Conservation (phyloP, 2,113 vertebrate species). For the Tonatia bakeri region DNA sequence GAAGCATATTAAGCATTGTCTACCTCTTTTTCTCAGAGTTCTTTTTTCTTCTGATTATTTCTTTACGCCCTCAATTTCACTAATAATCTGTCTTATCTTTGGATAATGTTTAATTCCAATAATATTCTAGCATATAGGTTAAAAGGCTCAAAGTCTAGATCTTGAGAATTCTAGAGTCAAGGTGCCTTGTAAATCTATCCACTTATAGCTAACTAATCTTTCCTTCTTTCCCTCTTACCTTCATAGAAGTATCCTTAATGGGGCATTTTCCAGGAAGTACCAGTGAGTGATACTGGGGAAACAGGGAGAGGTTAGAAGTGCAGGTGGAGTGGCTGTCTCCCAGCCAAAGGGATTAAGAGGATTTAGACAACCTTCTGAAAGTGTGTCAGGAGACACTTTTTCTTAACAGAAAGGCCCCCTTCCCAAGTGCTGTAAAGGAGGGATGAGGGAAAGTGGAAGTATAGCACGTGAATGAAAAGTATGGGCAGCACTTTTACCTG, state of each 20-base stretch:
- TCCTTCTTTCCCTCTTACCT: neutral
- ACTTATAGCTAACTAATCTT: neutral
- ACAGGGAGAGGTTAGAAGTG: neutral
- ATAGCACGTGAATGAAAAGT: neutral
- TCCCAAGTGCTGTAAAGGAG: neutral
- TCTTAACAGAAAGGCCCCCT: neutral
- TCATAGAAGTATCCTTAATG: neutral
- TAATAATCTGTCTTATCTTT: neutral
- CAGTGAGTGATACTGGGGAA: neutral
- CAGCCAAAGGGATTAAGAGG: neutral
- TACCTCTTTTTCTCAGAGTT: neutral
- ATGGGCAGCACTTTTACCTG: neutral
- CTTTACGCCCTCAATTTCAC: neutral
- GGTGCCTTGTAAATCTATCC: neutral
- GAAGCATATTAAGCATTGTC: neutral
- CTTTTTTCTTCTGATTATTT: neutral
- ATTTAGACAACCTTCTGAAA: conserved; percentile 12
- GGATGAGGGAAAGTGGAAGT: neutral
- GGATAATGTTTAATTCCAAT: conserved; percentile 1
- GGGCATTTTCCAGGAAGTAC: neutral
- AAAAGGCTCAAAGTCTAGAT: conserved; percentile 1
- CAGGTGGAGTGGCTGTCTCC: neutral
- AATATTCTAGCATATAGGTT: neutral
- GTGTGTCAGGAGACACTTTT: neutral
- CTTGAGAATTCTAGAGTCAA: neutral